Evolutionary conservation across 2,113 vertebrate species (phyloP), one percentile per base, ranked within the genome.

Genomic region (Ictalurus punctatus): DNA sequence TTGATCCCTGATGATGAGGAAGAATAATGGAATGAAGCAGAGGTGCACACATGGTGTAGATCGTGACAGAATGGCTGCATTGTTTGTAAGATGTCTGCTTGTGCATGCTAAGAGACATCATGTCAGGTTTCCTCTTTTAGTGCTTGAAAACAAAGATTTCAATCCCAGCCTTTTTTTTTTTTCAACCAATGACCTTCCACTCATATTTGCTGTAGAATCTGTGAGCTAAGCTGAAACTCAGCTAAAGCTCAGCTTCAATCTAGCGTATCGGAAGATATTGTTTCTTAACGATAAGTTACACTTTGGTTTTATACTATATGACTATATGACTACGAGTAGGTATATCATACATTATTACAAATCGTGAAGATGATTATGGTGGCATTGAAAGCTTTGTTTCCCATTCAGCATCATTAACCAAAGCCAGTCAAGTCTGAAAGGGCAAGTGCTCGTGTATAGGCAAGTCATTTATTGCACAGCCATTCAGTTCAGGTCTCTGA

Each of bases 401-500:
- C 91, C 91, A 89, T 93, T 92, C 87, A 90, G 93, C 89, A 91
- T 95, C 91, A 93, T 94, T 93, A 93, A 95, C 92, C 94, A 95
- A 88, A 95, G 95, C 95, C 95, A 94, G 94, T 94, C 94, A 94
- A 90, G 91, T 91, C 94, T 94, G 92, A 90, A 92, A 92, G 94
- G 95, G 91, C 88, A 81, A 91, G 93, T 94, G 94, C 94, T 94
- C 88, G 89, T 94, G 91, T 94, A 94, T 93, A 93, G 94, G 95
- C 94, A 95, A 95, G 94, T 96, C 92, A 95, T 88, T 94, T 94
- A 93, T 96, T 97, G 96, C 97, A 96, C 90, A 95, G 95, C 94
- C 96, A 94, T 96, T 95, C 92, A 94, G 92, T 93, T 87, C 93
- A 93, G 90, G 87, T 94, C 91, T 95, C 89, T 94, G 93, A 92